A percentile compares a stretch with the other conserved stretches of the same genome.
Evolutionary conservation across 2,113 vertebrate species (phyloP).

Genomic region (Elgaria multicarinata): DNA sequence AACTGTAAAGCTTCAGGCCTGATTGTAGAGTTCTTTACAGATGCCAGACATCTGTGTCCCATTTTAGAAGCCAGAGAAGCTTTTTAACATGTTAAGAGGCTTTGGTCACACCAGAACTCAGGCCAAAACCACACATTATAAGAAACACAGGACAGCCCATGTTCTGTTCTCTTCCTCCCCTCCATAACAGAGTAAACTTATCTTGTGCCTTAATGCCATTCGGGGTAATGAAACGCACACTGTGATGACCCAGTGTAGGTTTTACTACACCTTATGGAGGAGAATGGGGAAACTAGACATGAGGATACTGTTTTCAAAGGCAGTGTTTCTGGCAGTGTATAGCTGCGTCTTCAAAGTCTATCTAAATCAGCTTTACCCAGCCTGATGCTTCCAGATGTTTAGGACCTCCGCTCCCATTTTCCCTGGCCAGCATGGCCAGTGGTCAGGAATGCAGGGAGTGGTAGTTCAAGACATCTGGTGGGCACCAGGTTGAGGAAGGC

Average conservation of each 20-base stretch:
- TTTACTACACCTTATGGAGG: background rate
- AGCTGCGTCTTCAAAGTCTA: background rate
- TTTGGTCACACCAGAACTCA: background rate
- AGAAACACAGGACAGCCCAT: background rate
- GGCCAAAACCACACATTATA: background rate
- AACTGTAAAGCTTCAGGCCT: conserved; percentile 25
- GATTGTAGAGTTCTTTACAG: conserved; percentile 31
- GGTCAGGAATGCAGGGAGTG: too few relatives aligned
- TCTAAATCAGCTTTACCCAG: background rate
- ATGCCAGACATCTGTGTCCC: conserved; percentile 30
- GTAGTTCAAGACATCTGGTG: too few relatives aligned
- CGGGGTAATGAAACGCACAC: background rate
- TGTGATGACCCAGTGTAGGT: background rate
- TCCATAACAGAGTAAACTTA: background rate
- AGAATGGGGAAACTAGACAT: too few relatives aligned
- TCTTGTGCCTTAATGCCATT: background rate
- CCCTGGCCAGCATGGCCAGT: too few relatives aligned
- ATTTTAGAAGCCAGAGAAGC: conserved; percentile 3
- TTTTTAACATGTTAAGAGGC: conserved; percentile 22
- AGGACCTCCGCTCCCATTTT: too few relatives aligned
- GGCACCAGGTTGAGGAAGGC: too few relatives aligned
- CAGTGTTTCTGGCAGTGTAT: background rate
- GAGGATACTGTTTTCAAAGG: background rate
- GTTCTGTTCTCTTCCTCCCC: background rate
- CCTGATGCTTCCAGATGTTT: too few relatives aligned